A percentile compares a stretch with the other conserved stretches of the same genome.
These are phyloP conservation scores for Nomia melanderi DNA, from an alignment of 1,140 invertebrate species.

Conservation along the genomic window DNA sequence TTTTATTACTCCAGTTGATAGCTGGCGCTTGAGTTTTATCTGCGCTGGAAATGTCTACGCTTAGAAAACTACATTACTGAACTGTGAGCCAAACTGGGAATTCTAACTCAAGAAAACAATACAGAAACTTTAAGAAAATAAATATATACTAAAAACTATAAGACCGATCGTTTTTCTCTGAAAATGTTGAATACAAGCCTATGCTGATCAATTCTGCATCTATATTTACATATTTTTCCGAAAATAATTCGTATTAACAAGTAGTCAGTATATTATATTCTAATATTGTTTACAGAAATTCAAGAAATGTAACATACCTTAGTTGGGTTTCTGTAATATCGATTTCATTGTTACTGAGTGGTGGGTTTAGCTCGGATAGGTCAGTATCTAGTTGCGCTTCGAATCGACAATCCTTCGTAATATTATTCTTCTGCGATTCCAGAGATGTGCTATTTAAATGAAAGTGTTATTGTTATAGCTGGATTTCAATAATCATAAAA, in stretches of 20 bases:
- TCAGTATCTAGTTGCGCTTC: slow-evolving; percentile 10
- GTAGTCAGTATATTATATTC: not conserved
- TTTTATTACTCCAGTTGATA: slow-evolving; percentile 19
- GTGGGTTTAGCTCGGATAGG: slow-evolving; percentile 13
- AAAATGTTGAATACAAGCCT: not conserved
- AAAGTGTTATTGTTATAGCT: not conserved
- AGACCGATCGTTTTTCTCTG: no score
- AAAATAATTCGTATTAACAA: not conserved
- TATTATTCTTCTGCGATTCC: slow-evolving; percentile 29
- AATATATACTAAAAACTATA: no score
- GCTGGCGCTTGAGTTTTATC: slow-evolving; percentile 32
- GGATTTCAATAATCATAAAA: not conserved
- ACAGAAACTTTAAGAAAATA: no score
- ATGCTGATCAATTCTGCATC: slow-evolving; percentile 18
- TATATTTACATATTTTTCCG: slow-evolving; percentile 21
- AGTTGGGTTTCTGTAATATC: slow-evolving; percentile 29
- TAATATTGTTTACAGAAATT: not conserved
- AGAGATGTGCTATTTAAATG: slow-evolving; percentile 19
- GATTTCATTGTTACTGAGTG: slow-evolving; percentile 38
- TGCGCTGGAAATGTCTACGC: slow-evolving; percentile 62
- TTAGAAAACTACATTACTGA: slow-evolving; percentile 48
- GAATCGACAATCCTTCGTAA: slow-evolving; percentile 29
- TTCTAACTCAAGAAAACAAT: not conserved
- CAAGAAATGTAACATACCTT: slow-evolving; percentile 29
- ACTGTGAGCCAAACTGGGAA: not conserved